phyloP scores from a whole-genome alignment of 1,140 invertebrate genomes.

The Tetragonula clypearis region DNA sequence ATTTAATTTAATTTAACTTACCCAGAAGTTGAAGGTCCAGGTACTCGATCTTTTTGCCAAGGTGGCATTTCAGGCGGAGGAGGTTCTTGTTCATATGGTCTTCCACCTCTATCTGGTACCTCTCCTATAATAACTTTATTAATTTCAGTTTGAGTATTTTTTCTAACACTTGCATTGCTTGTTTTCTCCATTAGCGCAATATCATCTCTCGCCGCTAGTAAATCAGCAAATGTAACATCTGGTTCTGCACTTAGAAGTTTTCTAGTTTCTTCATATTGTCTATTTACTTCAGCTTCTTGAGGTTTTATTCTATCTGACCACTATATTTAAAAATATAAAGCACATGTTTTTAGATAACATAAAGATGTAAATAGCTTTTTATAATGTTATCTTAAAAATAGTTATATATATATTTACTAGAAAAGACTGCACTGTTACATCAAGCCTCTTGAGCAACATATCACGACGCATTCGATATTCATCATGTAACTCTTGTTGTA shows the following conservation, averaged over 20 bases:
- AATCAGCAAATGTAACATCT: slow-evolving; percentile 86
- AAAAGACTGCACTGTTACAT: slow-evolving; percentile 97
- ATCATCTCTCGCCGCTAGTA: slow-evolving; percentile 92
- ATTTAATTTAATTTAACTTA: slow-evolving; percentile 41
- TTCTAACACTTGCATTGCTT: slow-evolving; percentile 89
- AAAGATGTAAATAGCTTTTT: slow-evolving; percentile 15
- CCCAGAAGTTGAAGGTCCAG: slow-evolving; percentile 62
- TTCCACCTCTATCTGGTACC: slow-evolving; percentile 93
- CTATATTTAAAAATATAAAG: slow-evolving; percentile 77
- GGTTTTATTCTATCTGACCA: slow-evolving; percentile 92
- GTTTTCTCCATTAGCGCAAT: slow-evolving; percentile 94
- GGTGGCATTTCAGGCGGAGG: slow-evolving; percentile 98
- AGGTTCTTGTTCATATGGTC: slow-evolving; percentile 93
- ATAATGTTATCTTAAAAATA: neutral
- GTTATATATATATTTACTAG: slow-evolving; percentile 81
- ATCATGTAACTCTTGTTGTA: slow-evolving; percentile 87
- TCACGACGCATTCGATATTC: slow-evolving; percentile 93
- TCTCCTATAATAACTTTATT: slow-evolving; percentile 93
- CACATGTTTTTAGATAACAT: slow-evolving; percentile 26
- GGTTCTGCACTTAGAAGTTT: slow-evolving; percentile 85
- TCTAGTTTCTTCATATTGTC: slow-evolving; percentile 87
- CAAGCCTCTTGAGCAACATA: slow-evolving; percentile 94
- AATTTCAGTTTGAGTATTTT: slow-evolving; percentile 90
- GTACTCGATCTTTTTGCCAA: slow-evolving; percentile 88
- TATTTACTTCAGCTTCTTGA: slow-evolving; percentile 88